A percentile compares a stretch with the other conserved stretches of the same genome.
These are phyloP conservation scores for Tetropium fuscum DNA, from an alignment of 2,888 invertebrate genomes.

Conservation along the genomic window DNA sequence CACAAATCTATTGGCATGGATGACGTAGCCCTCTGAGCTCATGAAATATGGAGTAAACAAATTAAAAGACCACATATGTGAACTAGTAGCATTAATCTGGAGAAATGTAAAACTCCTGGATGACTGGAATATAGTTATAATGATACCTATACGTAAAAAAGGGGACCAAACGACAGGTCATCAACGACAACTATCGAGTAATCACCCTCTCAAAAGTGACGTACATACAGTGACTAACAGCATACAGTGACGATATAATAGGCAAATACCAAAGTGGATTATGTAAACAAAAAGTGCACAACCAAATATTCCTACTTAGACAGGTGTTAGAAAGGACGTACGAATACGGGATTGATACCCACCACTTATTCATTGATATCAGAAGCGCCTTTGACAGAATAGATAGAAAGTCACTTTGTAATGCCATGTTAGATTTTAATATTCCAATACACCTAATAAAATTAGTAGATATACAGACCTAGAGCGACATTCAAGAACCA, in stretches of 20 bases:
- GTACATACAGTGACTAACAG: neutral
- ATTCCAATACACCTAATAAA: slow-evolving; percentile 2
- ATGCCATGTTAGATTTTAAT: neutral
- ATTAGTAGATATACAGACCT: too few species aligned
- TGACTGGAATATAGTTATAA: neutral
- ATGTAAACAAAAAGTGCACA: neutral
- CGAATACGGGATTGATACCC: neutral
- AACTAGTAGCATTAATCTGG: neutral
- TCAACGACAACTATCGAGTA: neutral
- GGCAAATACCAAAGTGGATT: neutral
- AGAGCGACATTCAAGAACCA: too few species aligned
- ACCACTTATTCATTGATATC: neutral
- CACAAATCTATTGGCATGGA: too few species aligned
- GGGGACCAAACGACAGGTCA: slow-evolving; percentile 1
- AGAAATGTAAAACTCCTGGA: neutral
- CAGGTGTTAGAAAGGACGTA: neutral
- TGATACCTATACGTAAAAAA: neutral
- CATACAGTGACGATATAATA: neutral
- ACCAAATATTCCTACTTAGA: neutral
- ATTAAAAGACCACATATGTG: neutral
- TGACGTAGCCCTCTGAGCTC: too few species aligned
- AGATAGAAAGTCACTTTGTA: neutral
- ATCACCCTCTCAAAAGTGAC: neutral
- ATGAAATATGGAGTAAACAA: too few species aligned
- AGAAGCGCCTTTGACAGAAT: neutral